phyloP scores from a whole-genome alignment of 2,113 vertebrate genomes.

The Lutjanus erythropterus region DNA sequence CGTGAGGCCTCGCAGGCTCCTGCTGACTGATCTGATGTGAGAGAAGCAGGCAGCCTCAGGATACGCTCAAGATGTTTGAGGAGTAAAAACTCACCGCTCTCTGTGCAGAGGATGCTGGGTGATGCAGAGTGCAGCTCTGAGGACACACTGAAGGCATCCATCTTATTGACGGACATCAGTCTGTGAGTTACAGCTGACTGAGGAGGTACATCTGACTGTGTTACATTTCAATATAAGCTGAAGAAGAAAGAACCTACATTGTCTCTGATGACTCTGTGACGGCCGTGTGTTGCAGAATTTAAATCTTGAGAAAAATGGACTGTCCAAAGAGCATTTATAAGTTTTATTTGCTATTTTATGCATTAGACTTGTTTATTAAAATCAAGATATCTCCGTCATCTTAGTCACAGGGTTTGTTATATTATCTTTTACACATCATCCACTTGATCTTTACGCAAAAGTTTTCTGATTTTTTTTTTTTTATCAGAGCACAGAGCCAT shows the following conservation, averaged over 20 bases:
- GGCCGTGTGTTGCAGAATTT: conserved; percentile 39
- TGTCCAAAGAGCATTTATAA: conserved; percentile 26
- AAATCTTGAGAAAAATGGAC: conserved; percentile 28
- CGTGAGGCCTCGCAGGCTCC: conserved; percentile 51
- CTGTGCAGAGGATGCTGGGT: conserved; percentile 44
- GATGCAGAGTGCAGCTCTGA: conserved; percentile 33
- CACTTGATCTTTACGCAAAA: conserved; percentile 26
- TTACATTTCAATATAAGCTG: conserved; percentile 52
- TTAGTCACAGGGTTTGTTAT: conserved; percentile 20
- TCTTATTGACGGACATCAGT: conserved; percentile 45
- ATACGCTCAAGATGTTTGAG: conserved; percentile 49
- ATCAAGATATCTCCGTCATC: conserved; percentile 11
- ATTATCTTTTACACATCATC: conserved; percentile 34
- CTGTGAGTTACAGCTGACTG: conserved; percentile 38
- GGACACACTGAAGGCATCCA: conserved; percentile 31
- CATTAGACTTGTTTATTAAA: conserved; percentile 30
- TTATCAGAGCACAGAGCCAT: conserved; percentile 45
- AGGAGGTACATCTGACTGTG: conserved; percentile 24
- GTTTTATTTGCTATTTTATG: conserved; percentile 31
- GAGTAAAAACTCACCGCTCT: conserved; percentile 50
- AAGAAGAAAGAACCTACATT: conserved; percentile 20
- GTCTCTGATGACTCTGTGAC: conserved; percentile 31
- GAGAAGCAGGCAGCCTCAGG: conserved; percentile 64
- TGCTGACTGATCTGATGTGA: conserved; percentile 66
- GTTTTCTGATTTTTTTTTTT: conserved; percentile 18